These are phyloP conservation scores for Rhabdornis inornatus DNA, from an alignment of 2,113 vertebrate genomes.

Conservation along the genomic window DNA sequence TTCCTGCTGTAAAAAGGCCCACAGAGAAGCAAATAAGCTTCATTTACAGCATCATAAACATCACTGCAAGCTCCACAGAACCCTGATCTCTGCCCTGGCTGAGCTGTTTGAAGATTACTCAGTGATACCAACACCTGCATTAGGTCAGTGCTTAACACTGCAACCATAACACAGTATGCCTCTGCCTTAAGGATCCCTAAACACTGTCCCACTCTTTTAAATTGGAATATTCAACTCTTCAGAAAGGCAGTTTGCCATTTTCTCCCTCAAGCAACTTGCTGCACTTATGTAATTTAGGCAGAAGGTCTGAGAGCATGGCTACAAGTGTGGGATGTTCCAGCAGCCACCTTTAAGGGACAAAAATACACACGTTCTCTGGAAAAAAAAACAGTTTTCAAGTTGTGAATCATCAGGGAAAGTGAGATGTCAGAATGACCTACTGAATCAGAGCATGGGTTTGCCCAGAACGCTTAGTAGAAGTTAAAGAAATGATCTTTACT, in stretches of 20 bases:
- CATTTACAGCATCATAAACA: neutral
- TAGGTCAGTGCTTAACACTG: neutral
- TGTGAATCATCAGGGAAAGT: neutral
- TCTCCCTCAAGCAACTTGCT: neutral
- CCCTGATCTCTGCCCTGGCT: conserved; percentile 35
- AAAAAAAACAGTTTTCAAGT: neutral
- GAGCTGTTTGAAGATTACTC: neutral
- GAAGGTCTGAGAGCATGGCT: neutral
- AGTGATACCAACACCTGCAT: neutral
- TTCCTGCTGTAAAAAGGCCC: neutral
- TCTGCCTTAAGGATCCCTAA: neutral
- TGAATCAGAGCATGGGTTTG: conserved; percentile 58
- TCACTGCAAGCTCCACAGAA: neutral
- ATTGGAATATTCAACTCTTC: neutral
- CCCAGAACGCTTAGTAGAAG: conserved; percentile 34
- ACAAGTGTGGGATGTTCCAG: neutral
- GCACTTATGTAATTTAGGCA: neutral
- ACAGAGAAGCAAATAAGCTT: neutral
- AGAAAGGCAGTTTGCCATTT: neutral
- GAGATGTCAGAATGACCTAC: conserved; percentile 45
- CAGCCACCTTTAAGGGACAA: neutral
- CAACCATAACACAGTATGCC: neutral
- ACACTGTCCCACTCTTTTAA: neutral
- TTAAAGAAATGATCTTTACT: conserved; percentile 81
- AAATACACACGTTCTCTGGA: neutral